Conservation (phyloP, 2,113 vertebrate species). For the Cyprinodon tularosa region DNA sequence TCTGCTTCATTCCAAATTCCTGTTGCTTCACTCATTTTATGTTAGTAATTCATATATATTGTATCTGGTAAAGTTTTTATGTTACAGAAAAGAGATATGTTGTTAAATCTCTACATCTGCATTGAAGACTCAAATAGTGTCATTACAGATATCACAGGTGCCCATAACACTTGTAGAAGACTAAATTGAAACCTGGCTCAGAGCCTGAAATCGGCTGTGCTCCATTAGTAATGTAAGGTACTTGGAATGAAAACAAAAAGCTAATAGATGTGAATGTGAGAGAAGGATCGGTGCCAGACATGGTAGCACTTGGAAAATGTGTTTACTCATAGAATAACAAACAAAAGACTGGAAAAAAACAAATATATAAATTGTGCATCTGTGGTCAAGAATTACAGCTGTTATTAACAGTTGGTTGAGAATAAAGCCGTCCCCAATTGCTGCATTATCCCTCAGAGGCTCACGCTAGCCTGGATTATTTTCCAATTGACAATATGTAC, state of each 20-base stretch:
- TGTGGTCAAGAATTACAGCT: background rate
- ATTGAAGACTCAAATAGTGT: background rate
- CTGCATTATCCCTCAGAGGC: background rate
- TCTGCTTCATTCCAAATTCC: background rate
- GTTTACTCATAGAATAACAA: constrained; percentile 17
- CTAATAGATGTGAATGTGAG: constrained; percentile 62
- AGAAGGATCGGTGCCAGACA: constrained; percentile 55
- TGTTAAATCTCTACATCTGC: background rate
- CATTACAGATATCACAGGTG: constrained; percentile 23
- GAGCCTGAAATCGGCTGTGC: constrained; percentile 54
- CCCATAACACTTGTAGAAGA: constrained; percentile 22
- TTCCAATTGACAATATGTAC: background rate
- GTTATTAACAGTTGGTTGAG: constrained; percentile 5
- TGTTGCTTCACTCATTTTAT: background rate
- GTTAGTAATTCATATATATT: background rate
- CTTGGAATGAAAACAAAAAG: constrained; percentile 54
- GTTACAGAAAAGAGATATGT: background rate
- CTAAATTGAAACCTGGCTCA: constrained; percentile 43
- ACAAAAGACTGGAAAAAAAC: background rate
- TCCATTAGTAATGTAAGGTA: constrained; percentile 63
- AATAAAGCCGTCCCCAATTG: background rate
- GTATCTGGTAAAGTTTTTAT: background rate
- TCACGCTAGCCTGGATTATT: background rate
- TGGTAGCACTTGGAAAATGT: constrained; percentile 45
- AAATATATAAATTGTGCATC: constrained; percentile 12